A percentile compares a stretch with the other conserved stretches of the same genome.
These are phyloP conservation scores for Trichonephila clavata DNA, from an alignment of 1,140 invertebrate genomes.

Conservation along the genomic window DNA sequence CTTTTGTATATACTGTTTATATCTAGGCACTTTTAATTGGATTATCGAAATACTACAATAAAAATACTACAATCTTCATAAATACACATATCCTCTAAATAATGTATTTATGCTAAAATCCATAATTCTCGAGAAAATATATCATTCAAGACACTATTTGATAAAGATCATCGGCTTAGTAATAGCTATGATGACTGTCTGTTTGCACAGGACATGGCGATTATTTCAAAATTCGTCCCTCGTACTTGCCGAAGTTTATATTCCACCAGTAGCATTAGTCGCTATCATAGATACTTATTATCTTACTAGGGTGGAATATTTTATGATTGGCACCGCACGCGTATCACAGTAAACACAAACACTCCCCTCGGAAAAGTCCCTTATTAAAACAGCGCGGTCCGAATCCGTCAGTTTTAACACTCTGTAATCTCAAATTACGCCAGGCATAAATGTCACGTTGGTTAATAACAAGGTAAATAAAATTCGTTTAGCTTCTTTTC, in stretches of 20 bases:
- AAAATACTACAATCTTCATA: background rate
- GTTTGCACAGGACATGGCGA: background rate
- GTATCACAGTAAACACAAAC: slow-evolving; percentile 48
- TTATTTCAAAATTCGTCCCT: background rate
- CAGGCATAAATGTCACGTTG: slow-evolving; percentile 40
- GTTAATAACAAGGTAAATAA: slow-evolving; percentile 54
- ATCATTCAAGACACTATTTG: background rate
- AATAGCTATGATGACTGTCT: background rate
- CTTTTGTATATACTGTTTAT: too few relatives aligned
- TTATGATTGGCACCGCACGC: slow-evolving; percentile 21
- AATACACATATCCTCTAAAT: slow-evolving; percentile 1
- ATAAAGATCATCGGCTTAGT: background rate
- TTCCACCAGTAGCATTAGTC: background rate
- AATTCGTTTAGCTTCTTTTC: slow-evolving; percentile 10
- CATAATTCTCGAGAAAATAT: background rate
- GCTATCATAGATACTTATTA: slow-evolving; percentile 18
- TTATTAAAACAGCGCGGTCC: slow-evolving; percentile 14
- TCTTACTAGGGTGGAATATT: background rate
- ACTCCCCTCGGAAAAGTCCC: slow-evolving; percentile 14
- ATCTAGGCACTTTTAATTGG: background rate
- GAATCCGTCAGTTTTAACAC: slow-evolving; percentile 53
- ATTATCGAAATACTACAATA: background rate
- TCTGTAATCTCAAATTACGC: slow-evolving; percentile 59
- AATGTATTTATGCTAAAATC: background rate
- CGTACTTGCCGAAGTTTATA: background rate